Evolutionary conservation across 2,797 vertebrate species (phyloP).

Genomic region (Amblyopsis hoosieri): DNA sequence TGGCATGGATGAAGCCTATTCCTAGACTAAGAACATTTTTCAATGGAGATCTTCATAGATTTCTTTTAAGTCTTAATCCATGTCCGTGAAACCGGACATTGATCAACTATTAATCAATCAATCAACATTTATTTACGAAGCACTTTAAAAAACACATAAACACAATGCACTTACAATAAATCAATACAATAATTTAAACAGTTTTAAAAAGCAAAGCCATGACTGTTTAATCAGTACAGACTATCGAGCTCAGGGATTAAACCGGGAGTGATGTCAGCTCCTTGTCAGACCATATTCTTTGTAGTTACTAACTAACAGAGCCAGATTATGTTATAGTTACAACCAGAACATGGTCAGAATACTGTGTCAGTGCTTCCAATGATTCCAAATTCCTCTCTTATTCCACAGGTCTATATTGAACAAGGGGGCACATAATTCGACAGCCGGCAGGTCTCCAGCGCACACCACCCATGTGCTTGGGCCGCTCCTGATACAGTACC

Average conservation of each 20-base stretch:
- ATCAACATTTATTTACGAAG: too few relatives aligned
- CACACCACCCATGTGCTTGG: slow-evolving; percentile 68
- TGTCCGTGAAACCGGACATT: too few relatives aligned
- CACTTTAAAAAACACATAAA: too few relatives aligned
- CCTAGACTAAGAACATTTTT: too few relatives aligned
- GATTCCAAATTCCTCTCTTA: neutral
- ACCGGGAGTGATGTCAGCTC: slow-evolving; percentile 14
- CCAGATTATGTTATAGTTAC: slow-evolving; percentile 7
- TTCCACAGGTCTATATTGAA: slow-evolving; percentile 37
- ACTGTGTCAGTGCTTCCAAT: slow-evolving; percentile 1
- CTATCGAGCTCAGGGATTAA: slow-evolving; percentile 18
- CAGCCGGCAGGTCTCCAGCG: slow-evolving; percentile 24
- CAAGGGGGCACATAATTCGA: slow-evolving; percentile 58
- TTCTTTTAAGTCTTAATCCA: too few relatives aligned
- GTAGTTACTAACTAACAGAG: slow-evolving; percentile 18
- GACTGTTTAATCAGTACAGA: slow-evolving; percentile 33
- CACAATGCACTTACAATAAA: too few relatives aligned
- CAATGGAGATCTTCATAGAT: too few relatives aligned
- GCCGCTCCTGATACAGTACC: slow-evolving; percentile 59
- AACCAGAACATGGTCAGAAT: slow-evolving; percentile 1
- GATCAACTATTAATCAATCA: too few relatives aligned
- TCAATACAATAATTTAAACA: too few relatives aligned
- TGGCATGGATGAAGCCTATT: too few relatives aligned
- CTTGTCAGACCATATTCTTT: slow-evolving; percentile 28
- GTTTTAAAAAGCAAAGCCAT: slow-evolving; percentile 4